Conservation (phyloP, 2,888 invertebrate species). For the Drosophila multiciliata region DNA sequence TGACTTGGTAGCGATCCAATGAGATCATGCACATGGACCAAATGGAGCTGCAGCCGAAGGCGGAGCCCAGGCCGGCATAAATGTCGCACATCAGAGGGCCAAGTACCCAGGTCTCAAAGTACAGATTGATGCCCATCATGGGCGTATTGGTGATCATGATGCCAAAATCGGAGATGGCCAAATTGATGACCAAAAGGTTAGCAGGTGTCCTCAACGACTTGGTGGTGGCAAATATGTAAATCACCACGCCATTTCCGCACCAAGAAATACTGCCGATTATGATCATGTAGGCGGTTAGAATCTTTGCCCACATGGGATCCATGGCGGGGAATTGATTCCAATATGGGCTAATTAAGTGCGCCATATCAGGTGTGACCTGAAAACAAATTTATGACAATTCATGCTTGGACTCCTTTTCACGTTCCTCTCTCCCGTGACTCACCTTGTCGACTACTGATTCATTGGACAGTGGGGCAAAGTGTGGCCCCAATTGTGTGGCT, state of each 20-base stretch:
- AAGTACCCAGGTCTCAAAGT: constrained; percentile 84
- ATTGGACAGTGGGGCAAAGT: constrained; percentile 86
- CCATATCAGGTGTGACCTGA: constrained; percentile 88
- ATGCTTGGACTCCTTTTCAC: background rate
- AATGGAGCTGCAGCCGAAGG: constrained; percentile 95
- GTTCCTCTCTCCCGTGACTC: constrained; percentile 3
- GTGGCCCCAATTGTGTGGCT: constrained; percentile 84
- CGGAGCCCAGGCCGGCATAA: constrained; percentile 94
- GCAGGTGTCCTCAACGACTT: constrained; percentile 92
- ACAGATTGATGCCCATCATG: constrained; percentile 85
- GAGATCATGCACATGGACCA: constrained; percentile 97
- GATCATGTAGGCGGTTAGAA: constrained; percentile 92
- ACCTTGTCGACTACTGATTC: constrained; percentile 94
- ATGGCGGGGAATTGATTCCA: constrained; percentile 96
- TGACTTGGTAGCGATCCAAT: constrained; percentile 96
- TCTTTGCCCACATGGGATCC: constrained; percentile 94
- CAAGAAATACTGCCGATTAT: constrained; percentile 87
- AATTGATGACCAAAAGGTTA: constrained; percentile 95
- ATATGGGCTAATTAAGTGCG: constrained; percentile 88
- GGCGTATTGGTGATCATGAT: constrained; percentile 90
- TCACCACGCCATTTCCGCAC: constrained; percentile 84
- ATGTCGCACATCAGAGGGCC: constrained; percentile 93
- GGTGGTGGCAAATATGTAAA: constrained; percentile 84
- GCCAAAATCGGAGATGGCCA: constrained; percentile 93
- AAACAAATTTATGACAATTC: background rate